A percentile compares a stretch with the other conserved stretches of the same genome.
phyloP scores from a whole-genome alignment of 2,888 invertebrate species.

The Melieria crassipennis region DNA sequence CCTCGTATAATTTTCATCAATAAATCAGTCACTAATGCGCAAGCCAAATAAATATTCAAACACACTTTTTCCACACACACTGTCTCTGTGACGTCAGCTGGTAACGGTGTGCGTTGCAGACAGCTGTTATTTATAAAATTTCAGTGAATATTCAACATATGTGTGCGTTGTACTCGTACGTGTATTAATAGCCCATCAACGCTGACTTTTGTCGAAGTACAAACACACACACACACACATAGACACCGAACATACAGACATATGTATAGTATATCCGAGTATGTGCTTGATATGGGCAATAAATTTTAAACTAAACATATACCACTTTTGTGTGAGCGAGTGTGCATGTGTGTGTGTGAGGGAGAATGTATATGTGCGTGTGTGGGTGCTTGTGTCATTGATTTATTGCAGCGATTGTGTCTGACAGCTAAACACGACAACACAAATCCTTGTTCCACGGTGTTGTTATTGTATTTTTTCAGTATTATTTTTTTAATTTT shows the following conservation, averaged over 20 bases:
- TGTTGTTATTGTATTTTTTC: not conserved
- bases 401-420: slow-evolving; percentile 16
- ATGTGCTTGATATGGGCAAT: slow-evolving; percentile 5
- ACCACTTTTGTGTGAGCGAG: not conserved
- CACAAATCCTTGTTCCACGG: slow-evolving; percentile 9
- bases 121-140: no score
- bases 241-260: not conserved
- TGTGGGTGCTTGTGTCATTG: not conserved
- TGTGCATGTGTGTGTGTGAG: not conserved
- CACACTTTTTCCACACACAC: no score
- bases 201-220: not conserved
- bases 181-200: not conserved
- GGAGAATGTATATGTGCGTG: no score
- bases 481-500: not conserved
- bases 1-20: no score
- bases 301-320: slow-evolving; percentile 8
- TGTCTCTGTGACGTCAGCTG: no score
- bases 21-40: no score
- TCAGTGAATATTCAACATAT: no score
- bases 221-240: not conserved
- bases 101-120: no score
- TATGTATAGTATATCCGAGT: not conserved
- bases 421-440: slow-evolving; percentile 17
- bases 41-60: no score
- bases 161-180: no score